Evolutionary conservation across 1,140 invertebrate genomes (phyloP).

Genomic region (Ptiloglossa arizonensis): DNA sequence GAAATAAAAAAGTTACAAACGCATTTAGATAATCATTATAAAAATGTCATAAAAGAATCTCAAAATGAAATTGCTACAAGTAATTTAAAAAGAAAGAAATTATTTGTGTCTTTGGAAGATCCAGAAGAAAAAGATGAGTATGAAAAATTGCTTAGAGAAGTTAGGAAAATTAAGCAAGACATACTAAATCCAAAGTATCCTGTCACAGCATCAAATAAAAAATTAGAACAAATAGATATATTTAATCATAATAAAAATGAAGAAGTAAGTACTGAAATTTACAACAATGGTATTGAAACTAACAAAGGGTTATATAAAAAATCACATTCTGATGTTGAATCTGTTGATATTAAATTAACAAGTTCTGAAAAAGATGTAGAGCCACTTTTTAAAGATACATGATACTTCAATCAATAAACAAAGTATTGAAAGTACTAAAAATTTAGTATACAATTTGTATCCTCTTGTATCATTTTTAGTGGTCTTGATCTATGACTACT

Average conservation of each 20-base stretch:
- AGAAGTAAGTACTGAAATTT: slow-evolving; percentile 30
- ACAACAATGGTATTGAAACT: slow-evolving; percentile 1
- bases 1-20: slow-evolving; percentile 45
- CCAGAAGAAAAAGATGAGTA: slow-evolving; percentile 49
- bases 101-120: neutral
- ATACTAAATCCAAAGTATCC: neutral
- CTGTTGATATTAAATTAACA: neutral
- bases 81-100: slow-evolving; percentile 13
- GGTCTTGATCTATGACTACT: neutral
- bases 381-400: neutral
- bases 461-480: too few species aligned
- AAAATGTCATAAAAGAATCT: neutral
- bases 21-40: slow-evolving; percentile 11
- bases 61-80: neutral
- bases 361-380: neutral
- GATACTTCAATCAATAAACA: neutral
- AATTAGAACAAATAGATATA: neutral
- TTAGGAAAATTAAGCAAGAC: slow-evolving; percentile 49
- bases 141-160: slow-evolving; percentile 49
- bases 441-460: neutral
- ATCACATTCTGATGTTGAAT: neutral
- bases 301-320: neutral
- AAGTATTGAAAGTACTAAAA: neutral
- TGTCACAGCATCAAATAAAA: neutral
- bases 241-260: slow-evolving; percentile 19